These are phyloP conservation scores for Megaceryle alcyon DNA, from an alignment of 2,797 vertebrate genomes.

Conservation along the genomic window DNA sequence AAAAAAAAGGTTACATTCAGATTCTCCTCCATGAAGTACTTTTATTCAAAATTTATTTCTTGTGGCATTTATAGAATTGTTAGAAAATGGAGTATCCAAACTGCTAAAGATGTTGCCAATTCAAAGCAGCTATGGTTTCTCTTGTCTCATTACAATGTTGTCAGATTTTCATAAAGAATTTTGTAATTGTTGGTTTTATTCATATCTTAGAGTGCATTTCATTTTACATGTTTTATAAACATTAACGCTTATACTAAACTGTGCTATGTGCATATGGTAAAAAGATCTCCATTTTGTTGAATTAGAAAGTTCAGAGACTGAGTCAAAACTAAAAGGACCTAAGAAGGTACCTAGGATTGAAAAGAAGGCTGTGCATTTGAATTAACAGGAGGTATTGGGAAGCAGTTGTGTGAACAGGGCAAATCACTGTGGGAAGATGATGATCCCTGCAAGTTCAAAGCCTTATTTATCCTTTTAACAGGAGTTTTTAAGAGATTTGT, in stretches of 20 bases:
- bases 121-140: neutral
- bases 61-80: neutral
- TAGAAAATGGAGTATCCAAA: neutral
- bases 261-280: neutral
- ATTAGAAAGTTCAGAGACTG: neutral
- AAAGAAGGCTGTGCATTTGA: neutral
- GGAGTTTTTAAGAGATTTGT: neutral
- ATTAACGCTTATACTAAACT: neutral
- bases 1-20: neutral
- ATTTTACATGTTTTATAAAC: neutral
- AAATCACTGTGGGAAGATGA: neutral
- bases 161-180: neutral
- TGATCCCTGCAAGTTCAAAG: neutral
- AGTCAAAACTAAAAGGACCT: neutral
- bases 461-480: neutral
- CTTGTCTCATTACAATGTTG: accelerated
- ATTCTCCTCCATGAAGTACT: neutral
- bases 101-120: neutral
- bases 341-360: neutral
- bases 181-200: neutral
- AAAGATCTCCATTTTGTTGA: neutral
- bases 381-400: neutral
- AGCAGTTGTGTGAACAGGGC: neutral
- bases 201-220: neutral
- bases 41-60: neutral